phyloP scores from a whole-genome alignment of 64 coral and sea anemone genomes.

The Montipora sp. region DNA sequence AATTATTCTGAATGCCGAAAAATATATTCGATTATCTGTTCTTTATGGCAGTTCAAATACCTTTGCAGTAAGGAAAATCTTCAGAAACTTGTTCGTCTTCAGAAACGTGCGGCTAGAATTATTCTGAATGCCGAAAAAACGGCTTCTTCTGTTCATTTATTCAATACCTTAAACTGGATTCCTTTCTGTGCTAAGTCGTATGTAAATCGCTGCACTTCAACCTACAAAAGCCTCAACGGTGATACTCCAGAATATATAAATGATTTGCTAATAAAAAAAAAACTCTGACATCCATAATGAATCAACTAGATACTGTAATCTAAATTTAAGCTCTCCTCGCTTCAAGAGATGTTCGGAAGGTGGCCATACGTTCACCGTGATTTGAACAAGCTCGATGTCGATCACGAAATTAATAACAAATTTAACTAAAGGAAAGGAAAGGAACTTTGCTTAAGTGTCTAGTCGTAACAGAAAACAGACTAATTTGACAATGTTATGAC shows the following conservation, averaged over 20 bases:
- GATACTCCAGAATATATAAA: conserved; percentile 1
- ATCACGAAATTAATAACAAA: too few relatives aligned
- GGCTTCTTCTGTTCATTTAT: conserved; percentile 15
- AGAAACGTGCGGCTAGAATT: conserved; percentile 33
- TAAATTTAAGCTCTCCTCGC: not conserved
- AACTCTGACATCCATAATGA: too few relatives aligned
- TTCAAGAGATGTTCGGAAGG: not conserved
- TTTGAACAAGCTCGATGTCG: not conserved
- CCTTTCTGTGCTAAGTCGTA: conserved; percentile 25
- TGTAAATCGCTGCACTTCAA: not conserved
- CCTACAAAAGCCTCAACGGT: not conserved
- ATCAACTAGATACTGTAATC: conserved; percentile 4
- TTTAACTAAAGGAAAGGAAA: too few relatives aligned
- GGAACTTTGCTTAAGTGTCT: too few relatives aligned
- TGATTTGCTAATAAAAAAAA: too few relatives aligned
- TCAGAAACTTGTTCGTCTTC: not conserved
- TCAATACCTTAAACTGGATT: conserved; percentile 20
- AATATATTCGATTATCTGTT: too few relatives aligned
- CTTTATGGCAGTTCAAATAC: not conserved
- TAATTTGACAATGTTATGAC: too few relatives aligned
- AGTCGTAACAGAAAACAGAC: too few relatives aligned
- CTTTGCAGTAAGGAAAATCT: not conserved
- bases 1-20: too few relatives aligned
- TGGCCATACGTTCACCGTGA: not conserved
- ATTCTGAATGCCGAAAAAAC: conserved; percentile 19